Conservation (phyloP, 2,797 vertebrate genomes). For the Enteromius thamalakanensis region DNA sequence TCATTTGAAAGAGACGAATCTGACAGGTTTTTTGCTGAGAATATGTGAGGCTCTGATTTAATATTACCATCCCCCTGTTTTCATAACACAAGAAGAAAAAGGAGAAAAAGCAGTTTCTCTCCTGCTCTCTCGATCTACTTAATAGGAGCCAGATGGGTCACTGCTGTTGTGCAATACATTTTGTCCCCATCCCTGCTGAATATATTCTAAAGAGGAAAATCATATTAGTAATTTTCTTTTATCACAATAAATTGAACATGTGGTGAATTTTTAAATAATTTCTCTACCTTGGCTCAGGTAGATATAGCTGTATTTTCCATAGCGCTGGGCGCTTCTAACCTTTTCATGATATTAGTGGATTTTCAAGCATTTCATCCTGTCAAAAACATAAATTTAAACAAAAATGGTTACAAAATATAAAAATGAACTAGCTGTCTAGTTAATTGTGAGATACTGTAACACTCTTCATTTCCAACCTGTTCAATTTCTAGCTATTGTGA, state of each 20-base stretch:
- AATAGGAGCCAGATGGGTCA: slow-evolving; percentile 25
- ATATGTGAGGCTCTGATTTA: slow-evolving; percentile 68
- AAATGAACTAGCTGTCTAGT: not conserved
- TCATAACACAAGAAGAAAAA: slow-evolving; percentile 66
- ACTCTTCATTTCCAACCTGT: not conserved
- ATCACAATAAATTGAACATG: not conserved
- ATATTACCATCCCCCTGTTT: slow-evolving; percentile 72
- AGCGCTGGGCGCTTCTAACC: not conserved
- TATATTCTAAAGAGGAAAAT: not conserved
- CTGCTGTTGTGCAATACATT: not conserved
- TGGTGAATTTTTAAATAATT: not conserved
- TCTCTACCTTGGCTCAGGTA: not conserved
- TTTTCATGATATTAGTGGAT: not conserved
- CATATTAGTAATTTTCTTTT: slow-evolving; percentile 10
- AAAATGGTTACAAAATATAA: not conserved
- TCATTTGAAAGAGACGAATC: slow-evolving; percentile 80
- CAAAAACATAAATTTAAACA: not conserved
- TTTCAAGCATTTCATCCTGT: not conserved
- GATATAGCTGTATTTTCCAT: not conserved
- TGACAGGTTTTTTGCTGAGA: slow-evolving; percentile 72
- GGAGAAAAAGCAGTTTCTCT: slow-evolving; percentile 40
- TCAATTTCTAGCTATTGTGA: not conserved
- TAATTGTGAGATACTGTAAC: too few species aligned
- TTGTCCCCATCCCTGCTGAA: slow-evolving; percentile 3
- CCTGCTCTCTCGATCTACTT: slow-evolving; percentile 19